A percentile compares a stretch with the other conserved stretches of the same genome.
Evolutionary conservation across 2,797 vertebrate species (phyloP).

Genomic region (Neosalanx taihuensis): DNA sequence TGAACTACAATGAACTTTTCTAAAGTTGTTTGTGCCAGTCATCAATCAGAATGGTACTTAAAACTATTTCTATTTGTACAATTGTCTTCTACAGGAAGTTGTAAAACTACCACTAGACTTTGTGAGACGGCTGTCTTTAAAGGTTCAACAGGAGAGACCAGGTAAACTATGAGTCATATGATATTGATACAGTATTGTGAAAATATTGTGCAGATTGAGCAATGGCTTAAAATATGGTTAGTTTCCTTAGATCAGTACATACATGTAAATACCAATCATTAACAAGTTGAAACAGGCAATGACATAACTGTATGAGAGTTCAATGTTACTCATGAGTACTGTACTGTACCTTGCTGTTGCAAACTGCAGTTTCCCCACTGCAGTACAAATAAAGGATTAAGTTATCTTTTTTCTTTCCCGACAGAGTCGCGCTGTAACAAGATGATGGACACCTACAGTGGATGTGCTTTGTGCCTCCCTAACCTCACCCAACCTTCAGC

Average conservation of each 20-base stretch:
- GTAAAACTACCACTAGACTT: conserved; percentile 93
- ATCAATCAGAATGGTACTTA: neutral
- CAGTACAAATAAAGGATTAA: too few relatives aligned
- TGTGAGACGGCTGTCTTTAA: conserved; percentile 90
- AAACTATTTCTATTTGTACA: neutral
- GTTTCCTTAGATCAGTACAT: too few relatives aligned
- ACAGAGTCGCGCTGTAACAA: conserved; percentile 93
- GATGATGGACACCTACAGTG: conserved; percentile 93
- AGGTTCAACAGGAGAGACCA: conserved; percentile 92
- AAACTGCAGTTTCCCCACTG: too few relatives aligned
- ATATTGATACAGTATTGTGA: neutral
- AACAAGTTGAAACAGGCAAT: neutral
- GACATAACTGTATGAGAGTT: too few relatives aligned
- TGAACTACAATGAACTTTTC: neutral
- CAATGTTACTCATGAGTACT: too few relatives aligned
- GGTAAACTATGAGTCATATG: conserved; percentile 66
- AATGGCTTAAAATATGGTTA: neutral
- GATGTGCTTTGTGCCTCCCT: conserved; percentile 93
- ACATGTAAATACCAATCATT: neutral
- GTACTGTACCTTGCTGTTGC: too few relatives aligned
- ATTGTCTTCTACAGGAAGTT: conserved; percentile 80
- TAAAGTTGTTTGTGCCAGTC: neutral
- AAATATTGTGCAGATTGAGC: neutral
- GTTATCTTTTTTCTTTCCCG: neutral
- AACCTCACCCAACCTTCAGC: conserved; percentile 87